Conservation (phyloP, 1,140 invertebrate species). For the Apolygus lucorum region DNA sequence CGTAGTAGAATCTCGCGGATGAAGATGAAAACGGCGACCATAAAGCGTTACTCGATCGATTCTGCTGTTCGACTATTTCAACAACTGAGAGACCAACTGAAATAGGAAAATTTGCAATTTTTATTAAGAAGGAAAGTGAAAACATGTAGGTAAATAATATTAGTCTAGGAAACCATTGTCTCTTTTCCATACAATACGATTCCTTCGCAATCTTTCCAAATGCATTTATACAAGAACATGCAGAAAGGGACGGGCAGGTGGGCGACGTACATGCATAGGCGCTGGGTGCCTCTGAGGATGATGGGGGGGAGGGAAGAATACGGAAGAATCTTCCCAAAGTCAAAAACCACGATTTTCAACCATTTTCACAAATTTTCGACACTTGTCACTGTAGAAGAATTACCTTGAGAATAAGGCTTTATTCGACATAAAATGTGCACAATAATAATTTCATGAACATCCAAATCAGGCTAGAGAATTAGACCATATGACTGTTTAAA, state of each 20-base stretch:
- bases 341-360: too few species aligned
- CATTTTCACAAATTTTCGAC: too few species aligned
- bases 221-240: not conserved
- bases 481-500: too few species aligned
- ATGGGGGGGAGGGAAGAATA: too few species aligned
- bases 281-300: too few species aligned
- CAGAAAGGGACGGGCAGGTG: not conserved
- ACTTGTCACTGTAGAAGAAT: too few species aligned
- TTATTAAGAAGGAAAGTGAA: not conserved
- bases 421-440: too few species aligned
- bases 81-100: not conserved
- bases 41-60: not conserved
- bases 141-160: not conserved
- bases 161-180: not conserved
- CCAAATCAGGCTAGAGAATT: too few species aligned
- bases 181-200: not conserved
- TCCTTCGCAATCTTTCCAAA: not conserved
- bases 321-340: too few species aligned
- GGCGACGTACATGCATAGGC: not conserved
- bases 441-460: too few species aligned
- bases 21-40: not conserved
- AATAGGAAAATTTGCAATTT: not conserved
- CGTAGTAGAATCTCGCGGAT: not conserved
- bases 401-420: too few species aligned
- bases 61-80: not conserved